phyloP scores from a whole-genome alignment of 2,797 vertebrate species.

The Tympanoctomys barrerae region DNA sequence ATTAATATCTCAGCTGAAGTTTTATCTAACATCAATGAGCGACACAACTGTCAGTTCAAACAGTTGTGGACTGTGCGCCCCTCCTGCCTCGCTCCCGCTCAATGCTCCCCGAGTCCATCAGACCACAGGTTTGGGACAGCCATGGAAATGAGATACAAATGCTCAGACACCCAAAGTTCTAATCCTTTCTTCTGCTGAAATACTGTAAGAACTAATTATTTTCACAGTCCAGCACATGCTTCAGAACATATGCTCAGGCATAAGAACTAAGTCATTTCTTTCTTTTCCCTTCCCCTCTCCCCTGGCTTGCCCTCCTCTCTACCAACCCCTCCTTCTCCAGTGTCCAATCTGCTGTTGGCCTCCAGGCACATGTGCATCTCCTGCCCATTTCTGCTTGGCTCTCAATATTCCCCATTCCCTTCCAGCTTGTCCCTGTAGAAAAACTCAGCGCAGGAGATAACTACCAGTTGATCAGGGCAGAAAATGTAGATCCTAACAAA shows the following conservation, averaged over 20 bases:
- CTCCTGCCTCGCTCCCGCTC: not conserved
- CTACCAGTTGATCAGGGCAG: not conserved
- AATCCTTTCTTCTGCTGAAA: not conserved
- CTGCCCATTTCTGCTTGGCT: not conserved
- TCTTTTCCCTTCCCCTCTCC: not conserved
- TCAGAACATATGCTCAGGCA: not conserved
- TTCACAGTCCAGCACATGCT: not conserved
- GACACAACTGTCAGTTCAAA: not conserved
- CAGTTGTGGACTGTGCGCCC: too few relatives aligned
- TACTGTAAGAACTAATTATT: not conserved
- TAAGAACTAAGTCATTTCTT: slow-evolving; percentile 33
- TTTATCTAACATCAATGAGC: not conserved
- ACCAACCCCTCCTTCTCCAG: not conserved
- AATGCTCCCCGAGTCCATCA: not conserved
- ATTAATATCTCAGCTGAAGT: not conserved
- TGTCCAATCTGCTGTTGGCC: not conserved
- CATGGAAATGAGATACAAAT: not conserved
- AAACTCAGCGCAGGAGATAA: not conserved
- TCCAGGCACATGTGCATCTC: not conserved
- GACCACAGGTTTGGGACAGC: not conserved
- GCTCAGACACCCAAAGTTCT: not conserved
- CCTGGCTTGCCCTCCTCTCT: not conserved
- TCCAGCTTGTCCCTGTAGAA: not conserved
- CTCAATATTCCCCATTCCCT: not conserved
- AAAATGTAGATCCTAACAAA: slow-evolving; percentile 37